Percentiles rank a stretch among this genome's conserved stretches.
Conservation (phyloP, 2,888 invertebrate species). For the Plagodis pulveraria region DNA sequence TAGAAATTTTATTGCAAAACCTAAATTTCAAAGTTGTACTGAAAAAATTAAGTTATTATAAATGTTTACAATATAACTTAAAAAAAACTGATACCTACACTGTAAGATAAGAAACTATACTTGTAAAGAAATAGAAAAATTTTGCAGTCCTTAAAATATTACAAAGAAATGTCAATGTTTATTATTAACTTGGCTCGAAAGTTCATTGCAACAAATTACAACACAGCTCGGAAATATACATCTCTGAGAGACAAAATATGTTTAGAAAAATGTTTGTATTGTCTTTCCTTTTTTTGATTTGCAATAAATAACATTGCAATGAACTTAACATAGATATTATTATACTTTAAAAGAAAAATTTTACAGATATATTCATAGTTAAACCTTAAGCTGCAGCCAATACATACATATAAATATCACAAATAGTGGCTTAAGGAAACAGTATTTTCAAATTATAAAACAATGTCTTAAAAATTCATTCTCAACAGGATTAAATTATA, state of each 20-base stretch:
- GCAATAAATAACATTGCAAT: conserved; percentile 58
- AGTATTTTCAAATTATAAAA: conserved; percentile 59
- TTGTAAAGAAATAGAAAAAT: conserved; percentile 75
- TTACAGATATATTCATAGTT: conserved; percentile 44
- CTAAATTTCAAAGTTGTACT: conserved; percentile 45
- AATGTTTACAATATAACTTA: conserved; percentile 50
- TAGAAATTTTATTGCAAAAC: conserved; percentile 31
- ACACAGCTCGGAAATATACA: conserved; percentile 49
- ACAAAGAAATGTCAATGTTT: conserved; percentile 59
- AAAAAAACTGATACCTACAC: conserved; percentile 58
- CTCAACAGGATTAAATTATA: conserved; percentile 71
- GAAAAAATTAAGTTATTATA: conserved; percentile 52
- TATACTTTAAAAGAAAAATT: conserved; percentile 39
- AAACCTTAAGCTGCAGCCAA: conserved; percentile 64
- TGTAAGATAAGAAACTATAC: conserved; percentile 55
- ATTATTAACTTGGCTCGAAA: conserved; percentile 63
- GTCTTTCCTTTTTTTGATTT: conserved; percentile 53
- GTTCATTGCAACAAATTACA: conserved; percentile 59
- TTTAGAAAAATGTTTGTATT: conserved; percentile 59
- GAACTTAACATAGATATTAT: conserved; percentile 42
- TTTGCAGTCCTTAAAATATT: conserved; percentile 73
- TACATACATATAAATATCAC: conserved; percentile 73
- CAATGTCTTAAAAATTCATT: conserved; percentile 72
- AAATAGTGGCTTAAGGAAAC: conserved; percentile 66
- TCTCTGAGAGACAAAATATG: conserved; percentile 59